Evolutionary conservation across 2,797 vertebrate species (phyloP).

Genomic region (Numenius phaeopus): DNA sequence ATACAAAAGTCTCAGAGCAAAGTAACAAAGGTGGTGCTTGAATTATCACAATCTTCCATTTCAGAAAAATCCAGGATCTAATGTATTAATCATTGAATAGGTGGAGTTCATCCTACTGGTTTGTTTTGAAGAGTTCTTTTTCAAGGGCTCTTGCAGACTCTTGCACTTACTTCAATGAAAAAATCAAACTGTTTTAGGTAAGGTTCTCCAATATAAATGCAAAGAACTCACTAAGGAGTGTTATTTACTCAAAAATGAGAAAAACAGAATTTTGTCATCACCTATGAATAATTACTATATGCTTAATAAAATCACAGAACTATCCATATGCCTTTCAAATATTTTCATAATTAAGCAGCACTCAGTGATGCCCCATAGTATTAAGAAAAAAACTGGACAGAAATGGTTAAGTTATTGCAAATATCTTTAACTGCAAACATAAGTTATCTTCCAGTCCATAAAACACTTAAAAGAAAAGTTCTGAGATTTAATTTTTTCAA

Average conservation of each 20-base stretch:
- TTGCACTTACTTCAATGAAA: not conserved
- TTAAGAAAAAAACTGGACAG: not conserved
- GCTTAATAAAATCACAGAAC: not conserved
- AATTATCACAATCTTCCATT: not conserved
- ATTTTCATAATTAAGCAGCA: not conserved
- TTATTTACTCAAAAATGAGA: not conserved
- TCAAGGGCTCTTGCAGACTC: not conserved
- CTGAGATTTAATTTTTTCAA: not conserved
- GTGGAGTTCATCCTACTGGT: not conserved
- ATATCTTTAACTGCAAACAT: not conserved
- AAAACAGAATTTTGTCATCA: not conserved
- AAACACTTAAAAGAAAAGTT: not conserved
- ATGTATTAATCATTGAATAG: not conserved
- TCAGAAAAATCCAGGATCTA: not conserved
- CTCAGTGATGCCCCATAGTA: fast-evolving
- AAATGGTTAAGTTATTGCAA: not conserved
- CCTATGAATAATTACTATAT: not conserved
- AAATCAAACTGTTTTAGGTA: not conserved
- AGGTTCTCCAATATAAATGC: not conserved
- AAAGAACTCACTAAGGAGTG: not conserved
- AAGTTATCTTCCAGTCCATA: not conserved
- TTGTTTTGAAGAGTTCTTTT: not conserved
- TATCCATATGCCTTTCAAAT: not conserved
- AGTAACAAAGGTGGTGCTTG: not conserved
- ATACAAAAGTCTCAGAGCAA: not conserved